phyloP scores from a whole-genome alignment of 2,888 invertebrate genomes.

The Scaptodrosophila latifasciaeformis region DNA sequence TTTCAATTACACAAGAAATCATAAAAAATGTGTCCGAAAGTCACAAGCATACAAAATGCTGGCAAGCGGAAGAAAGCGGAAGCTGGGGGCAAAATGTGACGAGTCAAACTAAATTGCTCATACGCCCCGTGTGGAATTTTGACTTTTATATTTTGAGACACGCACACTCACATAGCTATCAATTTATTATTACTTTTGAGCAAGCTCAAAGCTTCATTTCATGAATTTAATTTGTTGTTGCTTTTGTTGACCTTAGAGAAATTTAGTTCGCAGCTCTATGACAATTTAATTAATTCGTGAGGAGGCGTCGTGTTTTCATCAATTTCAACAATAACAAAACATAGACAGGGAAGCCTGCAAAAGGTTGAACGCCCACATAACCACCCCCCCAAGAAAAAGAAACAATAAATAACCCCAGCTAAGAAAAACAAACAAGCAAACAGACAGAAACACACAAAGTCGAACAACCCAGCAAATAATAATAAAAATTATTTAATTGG shows the following conservation, averaged over 20 bases:
- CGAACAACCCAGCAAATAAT: slow-evolving; percentile 31
- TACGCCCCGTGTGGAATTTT: neutral
- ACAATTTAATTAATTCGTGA: slow-evolving; percentile 59
- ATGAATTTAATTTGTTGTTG: slow-evolving; percentile 6
- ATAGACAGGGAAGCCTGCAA: slow-evolving; percentile 10
- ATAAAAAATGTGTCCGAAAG: slow-evolving; percentile 1
- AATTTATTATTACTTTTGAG: neutral
- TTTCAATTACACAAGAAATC: slow-evolving; percentile 17
- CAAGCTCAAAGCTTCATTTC: neutral
- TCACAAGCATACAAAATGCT: slow-evolving; percentile 16
- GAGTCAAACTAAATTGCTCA: neutral
- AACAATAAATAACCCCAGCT: neutral
- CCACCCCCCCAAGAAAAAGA: neutral
- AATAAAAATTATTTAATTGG: slow-evolving; percentile 63
- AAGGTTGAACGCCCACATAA: neutral
- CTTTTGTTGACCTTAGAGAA: slow-evolving; percentile 12
- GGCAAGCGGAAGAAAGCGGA: too few relatives aligned
- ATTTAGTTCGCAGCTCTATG: slow-evolving; percentile 15
- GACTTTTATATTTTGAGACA: neutral
- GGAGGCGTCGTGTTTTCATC: slow-evolving; percentile 9
- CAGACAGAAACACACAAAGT: slow-evolving; percentile 11
- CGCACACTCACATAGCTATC: too few relatives aligned
- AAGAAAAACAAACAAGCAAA: slow-evolving; percentile 7
- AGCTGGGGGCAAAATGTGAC: neutral
- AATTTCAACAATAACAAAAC: neutral